Base-by-base conservation (phyloP, 2,113 vertebrate genomes). In the Balaeniceps rex region DNA sequence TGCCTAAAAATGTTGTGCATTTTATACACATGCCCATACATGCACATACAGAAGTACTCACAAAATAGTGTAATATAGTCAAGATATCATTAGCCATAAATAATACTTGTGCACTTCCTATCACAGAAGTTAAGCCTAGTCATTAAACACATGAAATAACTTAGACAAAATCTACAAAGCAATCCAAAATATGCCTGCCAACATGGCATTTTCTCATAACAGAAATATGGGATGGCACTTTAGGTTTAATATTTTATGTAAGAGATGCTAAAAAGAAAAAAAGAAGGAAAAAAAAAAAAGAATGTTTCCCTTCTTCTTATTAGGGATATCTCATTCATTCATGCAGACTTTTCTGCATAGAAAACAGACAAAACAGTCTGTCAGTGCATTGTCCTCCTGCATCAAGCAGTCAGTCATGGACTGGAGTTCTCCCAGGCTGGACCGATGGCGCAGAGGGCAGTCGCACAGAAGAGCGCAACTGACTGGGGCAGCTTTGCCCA, bases 391-490 rank as follows among this genome's bases (percentile, higher is more conserved):
- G 36, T 23, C 55, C 15, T 70, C 77, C 28, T 2, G 3, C 24
- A 75, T 61, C 22, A 42, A 33, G 90, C 40, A 51, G 23, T 12
- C 63, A 17, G 19, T 12, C 42, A 34, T 7, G 10, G 22, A 24
- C 6, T 2, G 2, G 7, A 3, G 2, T 22, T 68, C 19, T 80
- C 40, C 38, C 24, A 46, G 29, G 58, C 36, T 46, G 44, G 29
- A 47, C 24, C 1, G 1, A 24, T 24, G 40, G 40, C 40, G 40
- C 40, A 42, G 40, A 42, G 40, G 18, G 63, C 17, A 47, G 33
- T 60, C 2, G 0, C 31, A 28, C 0, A 3, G 40, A 61, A 61
- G 18, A 69, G 46, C 1, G 0, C 0, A 0, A 36, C 42, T 1
- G 1, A 33, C 18, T 55, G 54, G 28, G 29, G 63, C 0, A 3